Evolutionary conservation across 2,113 vertebrate genomes (phyloP).

Genomic region (Stercorarius parasiticus): DNA sequence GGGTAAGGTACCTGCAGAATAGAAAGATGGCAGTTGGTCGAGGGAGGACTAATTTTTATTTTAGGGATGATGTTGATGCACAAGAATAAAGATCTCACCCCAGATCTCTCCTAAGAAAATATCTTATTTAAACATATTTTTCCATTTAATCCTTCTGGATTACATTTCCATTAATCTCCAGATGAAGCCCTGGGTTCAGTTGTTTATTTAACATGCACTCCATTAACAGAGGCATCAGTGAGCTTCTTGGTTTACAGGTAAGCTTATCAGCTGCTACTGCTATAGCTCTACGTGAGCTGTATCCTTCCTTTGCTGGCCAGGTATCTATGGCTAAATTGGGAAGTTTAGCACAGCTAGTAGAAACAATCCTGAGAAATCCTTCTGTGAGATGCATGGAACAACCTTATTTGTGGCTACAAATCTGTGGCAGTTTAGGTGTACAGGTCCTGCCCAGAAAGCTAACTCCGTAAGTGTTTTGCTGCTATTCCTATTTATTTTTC

Average conservation of each 20-base stretch:
- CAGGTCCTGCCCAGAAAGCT: background rate
- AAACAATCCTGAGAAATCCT: background rate
- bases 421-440: background rate
- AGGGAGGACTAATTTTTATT: background rate
- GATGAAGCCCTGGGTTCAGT: background rate
- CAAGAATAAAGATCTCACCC: background rate
- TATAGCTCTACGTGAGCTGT: background rate
- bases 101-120: background rate
- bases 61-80: background rate
- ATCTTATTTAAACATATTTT: background rate
- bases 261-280: background rate
- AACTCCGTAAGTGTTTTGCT: background rate
- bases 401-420: background rate
- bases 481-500: background rate
- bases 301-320: background rate
- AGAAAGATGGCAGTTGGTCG: background rate
- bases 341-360: background rate
- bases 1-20: background rate
- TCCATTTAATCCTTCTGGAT: background rate
- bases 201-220: background rate
- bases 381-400: background rate
- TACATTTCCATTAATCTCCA: background rate
- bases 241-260: background rate
- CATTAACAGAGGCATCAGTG: background rate
- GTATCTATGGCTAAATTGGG: background rate